Evolutionary conservation across 92 coral and sea anemone species (phyloP).

Genomic region (Chrysogorgia sp.): DNA sequence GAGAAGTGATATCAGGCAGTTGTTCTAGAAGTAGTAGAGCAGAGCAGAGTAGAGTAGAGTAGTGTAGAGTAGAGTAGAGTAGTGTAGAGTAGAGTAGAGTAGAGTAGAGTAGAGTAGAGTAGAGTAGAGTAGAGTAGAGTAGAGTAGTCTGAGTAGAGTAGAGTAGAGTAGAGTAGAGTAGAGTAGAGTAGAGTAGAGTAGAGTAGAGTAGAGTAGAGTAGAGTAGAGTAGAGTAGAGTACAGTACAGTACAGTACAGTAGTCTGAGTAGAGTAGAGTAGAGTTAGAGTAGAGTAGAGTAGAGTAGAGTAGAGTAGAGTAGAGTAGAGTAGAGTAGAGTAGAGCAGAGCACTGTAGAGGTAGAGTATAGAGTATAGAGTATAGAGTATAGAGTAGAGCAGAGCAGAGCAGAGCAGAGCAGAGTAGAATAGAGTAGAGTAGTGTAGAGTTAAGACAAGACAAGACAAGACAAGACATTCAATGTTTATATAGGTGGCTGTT

Average conservation of each 20-base stretch:
- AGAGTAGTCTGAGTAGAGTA: neutral
- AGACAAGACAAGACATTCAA: neutral
- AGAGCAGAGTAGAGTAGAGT: neutral
- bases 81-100: neutral
- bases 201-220: too few species aligned
- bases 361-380: too few species aligned
- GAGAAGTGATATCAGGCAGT: neutral
- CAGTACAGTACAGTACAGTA: neutral
- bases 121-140: neutral
- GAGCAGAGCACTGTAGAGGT: too few species aligned
- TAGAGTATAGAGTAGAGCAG: neutral
- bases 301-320: too few species aligned
- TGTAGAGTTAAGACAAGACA: neutral
- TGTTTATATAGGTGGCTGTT: constrained; percentile 68
- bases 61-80: too few species aligned
- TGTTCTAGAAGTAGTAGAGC: too few species aligned
- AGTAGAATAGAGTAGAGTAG: too few species aligned
- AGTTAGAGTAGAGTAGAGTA: neutral
- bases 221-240: too few species aligned
- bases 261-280: neutral
- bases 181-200: too few species aligned
- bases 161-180: too few species aligned
- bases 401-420: neutral
- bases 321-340: neutral
- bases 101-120: neutral